Evolutionary conservation across 2,113 vertebrate species (phyloP).

Genomic region (Dicerorhinus sumatrensis): DNA sequence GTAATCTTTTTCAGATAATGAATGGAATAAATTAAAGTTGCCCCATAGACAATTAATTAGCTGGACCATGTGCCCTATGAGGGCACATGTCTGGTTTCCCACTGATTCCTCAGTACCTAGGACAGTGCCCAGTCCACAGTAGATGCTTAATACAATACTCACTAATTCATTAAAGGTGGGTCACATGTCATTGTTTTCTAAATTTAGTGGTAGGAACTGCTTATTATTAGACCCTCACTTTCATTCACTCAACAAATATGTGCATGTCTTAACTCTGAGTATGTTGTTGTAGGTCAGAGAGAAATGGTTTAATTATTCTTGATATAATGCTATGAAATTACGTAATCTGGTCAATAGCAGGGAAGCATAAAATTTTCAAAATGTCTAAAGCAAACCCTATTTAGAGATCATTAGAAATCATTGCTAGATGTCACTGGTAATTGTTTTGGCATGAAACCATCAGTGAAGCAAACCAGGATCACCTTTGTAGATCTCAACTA

Average conservation of each 20-base stretch:
- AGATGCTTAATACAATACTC: neutral
- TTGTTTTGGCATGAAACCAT: neutral
- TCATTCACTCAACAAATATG: neutral
- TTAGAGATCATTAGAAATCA: neutral
- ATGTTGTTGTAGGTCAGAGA: neutral
- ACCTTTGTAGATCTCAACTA: neutral
- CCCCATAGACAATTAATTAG: fast-evolving
- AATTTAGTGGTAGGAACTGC: neutral
- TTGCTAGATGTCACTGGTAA: neutral
- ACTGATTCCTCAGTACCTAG: neutral
- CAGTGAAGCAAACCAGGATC: neutral
- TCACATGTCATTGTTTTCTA: neutral
- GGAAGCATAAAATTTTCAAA: neutral
- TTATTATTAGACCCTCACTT: neutral
- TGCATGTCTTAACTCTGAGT: neutral
- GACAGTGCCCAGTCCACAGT: neutral
- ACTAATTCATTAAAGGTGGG: neutral
- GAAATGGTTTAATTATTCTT: neutral
- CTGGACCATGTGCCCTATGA: neutral
- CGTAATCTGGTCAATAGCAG: neutral
- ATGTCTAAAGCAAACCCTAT: neutral
- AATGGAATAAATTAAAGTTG: neutral
- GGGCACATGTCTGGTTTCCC: neutral
- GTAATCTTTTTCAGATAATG: neutral
- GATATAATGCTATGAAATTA: neutral